A percentile compares a stretch with the other conserved stretches of the same genome.
phyloP scores from a whole-genome alignment of 2,113 vertebrate species.

The Myiozetetes cayanensis region DNA sequence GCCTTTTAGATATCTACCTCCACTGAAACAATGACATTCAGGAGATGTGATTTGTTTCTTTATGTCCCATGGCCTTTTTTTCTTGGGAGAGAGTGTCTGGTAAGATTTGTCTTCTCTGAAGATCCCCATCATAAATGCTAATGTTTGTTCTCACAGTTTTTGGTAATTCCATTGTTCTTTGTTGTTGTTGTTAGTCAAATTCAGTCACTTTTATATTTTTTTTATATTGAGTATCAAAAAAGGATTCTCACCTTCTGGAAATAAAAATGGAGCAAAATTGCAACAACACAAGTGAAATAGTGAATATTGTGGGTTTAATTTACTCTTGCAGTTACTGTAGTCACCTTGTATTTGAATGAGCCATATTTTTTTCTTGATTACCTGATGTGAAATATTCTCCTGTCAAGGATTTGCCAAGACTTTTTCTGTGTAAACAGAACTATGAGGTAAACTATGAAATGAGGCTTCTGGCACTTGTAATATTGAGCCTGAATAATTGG shows the following conservation, averaged over 20 bases:
- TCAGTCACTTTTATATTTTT: background rate
- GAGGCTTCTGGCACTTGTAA: background rate
- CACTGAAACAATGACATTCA: background rate
- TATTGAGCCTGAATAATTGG: fast-evolving
- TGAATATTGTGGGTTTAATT: background rate
- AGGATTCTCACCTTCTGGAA: background rate
- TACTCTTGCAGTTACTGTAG: background rate
- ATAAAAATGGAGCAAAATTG: background rate
- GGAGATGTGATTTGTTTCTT: background rate
- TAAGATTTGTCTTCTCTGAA: background rate
- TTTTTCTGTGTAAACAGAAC: background rate
- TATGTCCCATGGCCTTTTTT: background rate
- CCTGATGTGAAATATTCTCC: background rate
- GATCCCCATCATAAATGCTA: background rate
- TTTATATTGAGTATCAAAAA: background rate
- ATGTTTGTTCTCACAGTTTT: background rate
- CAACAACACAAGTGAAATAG: background rate
- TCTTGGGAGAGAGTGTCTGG: background rate
- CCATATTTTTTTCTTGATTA: background rate
- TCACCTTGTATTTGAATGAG: background rate
- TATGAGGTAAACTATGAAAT: background rate
- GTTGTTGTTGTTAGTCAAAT: background rate
- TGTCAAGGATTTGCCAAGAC: background rate
- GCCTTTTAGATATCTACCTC: background rate
- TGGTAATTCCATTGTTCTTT: background rate